phyloP scores from a whole-genome alignment of 2,113 vertebrate species.

The Pygoscelis adeliae region DNA sequence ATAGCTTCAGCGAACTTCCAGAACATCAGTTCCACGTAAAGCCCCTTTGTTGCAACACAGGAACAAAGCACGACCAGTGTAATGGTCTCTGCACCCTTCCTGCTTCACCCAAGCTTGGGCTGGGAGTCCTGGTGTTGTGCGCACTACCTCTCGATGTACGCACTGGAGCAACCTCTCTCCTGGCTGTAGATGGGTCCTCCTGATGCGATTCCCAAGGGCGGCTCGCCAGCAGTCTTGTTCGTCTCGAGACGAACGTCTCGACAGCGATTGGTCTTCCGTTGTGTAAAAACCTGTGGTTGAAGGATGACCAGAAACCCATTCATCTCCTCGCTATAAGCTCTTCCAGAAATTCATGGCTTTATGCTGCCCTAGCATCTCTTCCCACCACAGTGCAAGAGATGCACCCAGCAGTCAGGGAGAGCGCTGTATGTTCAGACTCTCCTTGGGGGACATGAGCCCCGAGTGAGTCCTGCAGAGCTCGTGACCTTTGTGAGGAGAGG shows the following conservation, averaged over 20 bases:
- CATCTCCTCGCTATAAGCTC: no score
- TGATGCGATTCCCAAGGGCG: not conserved
- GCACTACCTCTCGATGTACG: accelerated
- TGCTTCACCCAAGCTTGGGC: not conserved
- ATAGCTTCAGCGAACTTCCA: not conserved
- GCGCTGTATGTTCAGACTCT: accelerated
- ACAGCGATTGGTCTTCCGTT: not conserved
- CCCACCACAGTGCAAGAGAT: no score
- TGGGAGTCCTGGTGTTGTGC: not conserved
- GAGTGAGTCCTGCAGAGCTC: not conserved
- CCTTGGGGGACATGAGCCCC: accelerated
- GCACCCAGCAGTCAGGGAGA: no score
- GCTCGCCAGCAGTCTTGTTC: no score
- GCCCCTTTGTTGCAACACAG: not conserved
- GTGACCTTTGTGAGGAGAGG: not conserved
- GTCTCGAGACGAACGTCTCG: accelerated
- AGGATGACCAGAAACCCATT: not conserved
- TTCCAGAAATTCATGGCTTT: not conserved
- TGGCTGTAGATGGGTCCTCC: accelerated
- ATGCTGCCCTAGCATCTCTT: not conserved
- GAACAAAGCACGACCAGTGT: not conserved
- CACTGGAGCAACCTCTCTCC: not conserved
- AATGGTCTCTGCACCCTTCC: not conserved
- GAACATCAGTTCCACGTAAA: not conserved
- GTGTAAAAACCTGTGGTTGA: not conserved